Evolutionary conservation across 2,797 vertebrate species (phyloP), one percentile per base, ranked within the genome.

Genomic region (Pseudochromis fuscus): DNA sequence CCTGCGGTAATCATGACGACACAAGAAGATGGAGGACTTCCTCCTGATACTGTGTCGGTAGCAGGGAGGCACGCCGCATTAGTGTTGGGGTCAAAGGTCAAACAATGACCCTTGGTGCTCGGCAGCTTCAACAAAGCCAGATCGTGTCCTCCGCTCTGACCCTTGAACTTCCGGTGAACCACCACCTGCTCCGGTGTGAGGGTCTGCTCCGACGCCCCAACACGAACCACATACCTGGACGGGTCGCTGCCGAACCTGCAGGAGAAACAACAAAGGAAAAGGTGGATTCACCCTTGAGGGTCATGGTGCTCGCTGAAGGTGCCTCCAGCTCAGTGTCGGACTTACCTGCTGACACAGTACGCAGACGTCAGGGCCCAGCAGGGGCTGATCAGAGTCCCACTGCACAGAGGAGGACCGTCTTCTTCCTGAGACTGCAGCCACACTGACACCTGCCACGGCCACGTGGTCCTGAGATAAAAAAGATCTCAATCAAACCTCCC

Each of bases 331-430:
- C 8, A 5, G 12, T 0, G 25, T 3, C 0, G 2, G 4, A n/a
- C 40, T 66, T 64, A 97, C 96, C 96, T 95, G 93, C 94, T 96
- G 89, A 98, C 93, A 77, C 96, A 98, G 89, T 94, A 94, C 0
- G 96, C 96, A 11, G 96, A 97, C 19, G 96, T 97, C 82, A 97
- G 88, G 2, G 90, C 95, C 96, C 96, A 97, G 90, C 96, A 98
- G 77, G 94, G 94, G 88, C 93, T 95, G 89, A 97, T 94, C 75
- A 97, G 89, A 0, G 96, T 96, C 55, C 95, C 96, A 35, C 96
- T 96, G 1, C 96, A 97, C 66, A 97, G 82, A 65, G 97, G 93
- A 7, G 91, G 92, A 9, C 92, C 91, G 9, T 92, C 93, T 80
- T 87, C 87, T 19, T 40, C 91, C 68, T 94, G 92, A 37, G 95